Base-by-base conservation (phyloP, 2,113 vertebrate genomes). In the Vulpes ferrilata region DNA sequence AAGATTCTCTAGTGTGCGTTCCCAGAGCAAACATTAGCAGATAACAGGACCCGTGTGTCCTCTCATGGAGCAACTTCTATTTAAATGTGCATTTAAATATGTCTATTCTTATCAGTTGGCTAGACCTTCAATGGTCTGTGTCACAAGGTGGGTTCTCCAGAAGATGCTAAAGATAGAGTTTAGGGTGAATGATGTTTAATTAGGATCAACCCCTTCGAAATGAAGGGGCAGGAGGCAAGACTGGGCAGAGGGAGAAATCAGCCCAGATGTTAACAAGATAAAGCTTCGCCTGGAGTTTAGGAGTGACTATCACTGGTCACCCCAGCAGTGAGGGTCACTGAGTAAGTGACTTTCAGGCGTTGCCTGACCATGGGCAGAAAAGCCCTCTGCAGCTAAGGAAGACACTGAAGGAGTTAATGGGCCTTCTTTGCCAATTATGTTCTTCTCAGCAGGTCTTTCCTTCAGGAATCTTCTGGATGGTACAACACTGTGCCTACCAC, bases 321-420 rank as follows among this genome's bases (percentile, higher is more conserved):
- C 2, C 43, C 12, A n/a, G 22, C 2, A 38, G 7, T 2, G 27
- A 9, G 0, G 15, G 35, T 35, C 17, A 35, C 0, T n/a, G 7
- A 11, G 13, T 38, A 11, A 69, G 13, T 2, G 6, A 13, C 3
- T 13, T 17, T 62, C 6, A 5, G n/a, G 17, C 1, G 0, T 43
- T 4, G 15, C 7, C 55, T 55, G 25, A n/a, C 69, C 51, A n/a
- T 0, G 6, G 43, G 25, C 0, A 0, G 35, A 15, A 35, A 16
- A 48, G 43, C 48, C 19, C 11, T 65, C 64, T 25, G 16, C 7
- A 78, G 55, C 27, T 16, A 10, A 19, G 19, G 17, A 27, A n/a
- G 15, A 17, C 1, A 19, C 19, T 1, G 16, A 91, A 89, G 59
- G 12, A n/a, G 22, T 16, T 19, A 11, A 20, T 53, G n/a, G 27